phyloP scores from a whole-genome alignment of 2,888 invertebrate species.

The Protodeltote pygarga region DNA sequence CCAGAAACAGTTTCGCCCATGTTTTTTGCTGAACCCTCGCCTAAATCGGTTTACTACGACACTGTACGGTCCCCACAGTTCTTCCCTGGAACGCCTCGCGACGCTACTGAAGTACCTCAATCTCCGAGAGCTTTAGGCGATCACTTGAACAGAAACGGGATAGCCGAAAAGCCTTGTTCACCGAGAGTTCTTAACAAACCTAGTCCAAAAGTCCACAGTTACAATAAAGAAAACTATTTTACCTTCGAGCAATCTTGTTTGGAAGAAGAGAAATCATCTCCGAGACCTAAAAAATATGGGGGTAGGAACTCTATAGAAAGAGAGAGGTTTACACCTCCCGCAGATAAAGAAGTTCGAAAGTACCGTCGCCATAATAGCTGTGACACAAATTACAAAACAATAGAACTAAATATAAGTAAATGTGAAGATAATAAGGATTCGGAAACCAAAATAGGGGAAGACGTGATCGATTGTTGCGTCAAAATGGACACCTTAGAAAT shows the following conservation, averaged over 20 bases:
- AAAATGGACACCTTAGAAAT: conserved; percentile 71
- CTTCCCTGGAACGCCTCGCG: conserved; percentile 77
- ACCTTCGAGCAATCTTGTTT: conserved; percentile 71
- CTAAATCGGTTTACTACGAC: conserved; percentile 81
- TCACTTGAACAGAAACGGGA: conserved; percentile 73
- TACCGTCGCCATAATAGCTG: conserved; percentile 81
- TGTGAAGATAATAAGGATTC: conserved; percentile 67
- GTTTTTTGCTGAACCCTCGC: conserved; percentile 80
- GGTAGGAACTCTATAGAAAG: conserved; percentile 80
- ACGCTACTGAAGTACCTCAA: conserved; percentile 69
- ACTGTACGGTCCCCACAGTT: conserved; percentile 80
- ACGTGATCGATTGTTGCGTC: conserved; percentile 79
- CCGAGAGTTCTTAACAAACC: conserved; percentile 72
- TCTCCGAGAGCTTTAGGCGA: conserved; percentile 74
- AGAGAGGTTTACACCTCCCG: conserved; percentile 78
- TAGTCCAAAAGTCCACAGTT: conserved; percentile 78
- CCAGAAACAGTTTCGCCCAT: conserved; percentile 78
- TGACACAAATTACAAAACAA: conserved; percentile 76
- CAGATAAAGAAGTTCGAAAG: conserved; percentile 75
- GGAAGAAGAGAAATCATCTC: conserved; percentile 64
- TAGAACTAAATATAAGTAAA: conserved; percentile 70
- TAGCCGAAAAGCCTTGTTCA: conserved; percentile 74
- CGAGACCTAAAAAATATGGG: conserved; percentile 73
- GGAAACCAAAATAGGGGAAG: conserved; percentile 45
- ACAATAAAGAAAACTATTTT: conserved; percentile 82